Base-by-base conservation (phyloP, 2,113 vertebrate species). In the Hystrix brachyura region DNA sequence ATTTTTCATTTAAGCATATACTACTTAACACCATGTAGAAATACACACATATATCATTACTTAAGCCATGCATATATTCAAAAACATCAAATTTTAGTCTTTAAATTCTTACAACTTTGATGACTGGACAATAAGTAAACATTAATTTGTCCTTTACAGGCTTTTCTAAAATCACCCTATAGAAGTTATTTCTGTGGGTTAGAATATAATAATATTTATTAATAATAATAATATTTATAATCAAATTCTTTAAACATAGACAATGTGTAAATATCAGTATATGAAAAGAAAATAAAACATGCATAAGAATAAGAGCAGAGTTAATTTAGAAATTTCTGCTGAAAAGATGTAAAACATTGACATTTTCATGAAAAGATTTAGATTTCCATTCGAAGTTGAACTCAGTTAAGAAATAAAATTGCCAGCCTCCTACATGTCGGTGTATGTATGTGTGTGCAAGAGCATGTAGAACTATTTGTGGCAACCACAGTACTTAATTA, bases 71-170 rank as follows among this genome's bases (percentile, higher is more conserved):
- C 12, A 48, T 69, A 72, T 29, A 72, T 51, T 69, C 25, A 81
- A 86, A 79, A 90, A 78, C 23, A 85, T 86, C 27, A 96, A 32
- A 81, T 90, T 84, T 90, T 76, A 87, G 29, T 69, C 57, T 80
- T 94, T 38, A 94, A 55, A 76, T 81, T 64, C 48, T 65, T 87
- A 59, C 32, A n/a, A 59, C 34, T 89, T 94, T 38, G 32, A 83
- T 64, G 86, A 64, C 3, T 82, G 19, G 25, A 65, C 18, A 85
- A 32, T 32, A 65, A 82, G 65, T 91, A 94, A 87, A 19, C 72
- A 55, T 89, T 87, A 21, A 55, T 15, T 91, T 25, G 34, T 32
- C 84, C 34, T 48, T 86, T 76, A 60, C 27, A 90, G 18, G 5
- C 7, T 59, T 83, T 87, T 91, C 23, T 76, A 13, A 89, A 89